Conservation (phyloP, 2,888 invertebrate species). For the Cylindroiulus punctatus region DNA sequence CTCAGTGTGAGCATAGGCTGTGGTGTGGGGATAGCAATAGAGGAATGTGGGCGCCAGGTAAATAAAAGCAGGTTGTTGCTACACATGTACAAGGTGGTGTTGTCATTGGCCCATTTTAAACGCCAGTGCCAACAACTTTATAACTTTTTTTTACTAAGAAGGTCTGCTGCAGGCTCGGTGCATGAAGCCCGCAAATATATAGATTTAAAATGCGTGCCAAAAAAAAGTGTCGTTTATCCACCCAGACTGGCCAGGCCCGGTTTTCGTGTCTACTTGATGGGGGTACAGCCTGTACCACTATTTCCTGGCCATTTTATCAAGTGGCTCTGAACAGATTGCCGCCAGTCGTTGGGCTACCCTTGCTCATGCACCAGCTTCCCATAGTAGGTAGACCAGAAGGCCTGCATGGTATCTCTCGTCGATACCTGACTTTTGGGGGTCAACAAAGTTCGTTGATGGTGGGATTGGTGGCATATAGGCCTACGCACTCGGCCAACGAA, state of each 20-base stretch:
- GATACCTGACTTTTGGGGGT: constrained; percentile 32
- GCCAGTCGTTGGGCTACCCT: constrained; percentile 26
- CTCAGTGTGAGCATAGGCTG: too few species aligned
- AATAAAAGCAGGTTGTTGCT: constrained; percentile 32
- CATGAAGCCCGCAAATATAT: background rate
- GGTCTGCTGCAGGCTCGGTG: constrained; percentile 8
- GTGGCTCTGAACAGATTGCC: constrained; percentile 1
- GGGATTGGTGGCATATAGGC: constrained; percentile 32
- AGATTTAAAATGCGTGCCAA: constrained; percentile 23
- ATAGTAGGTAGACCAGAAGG: constrained; percentile 15
- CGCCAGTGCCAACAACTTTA: constrained; percentile 31
- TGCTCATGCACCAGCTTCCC: constrained; percentile 19
- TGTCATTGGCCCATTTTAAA: constrained; percentile 44
- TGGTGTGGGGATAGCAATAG: constrained; percentile 6
- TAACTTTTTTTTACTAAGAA: constrained; percentile 7
- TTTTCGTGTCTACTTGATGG: background rate
- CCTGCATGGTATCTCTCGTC: constrained; percentile 32
- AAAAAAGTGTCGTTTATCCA: constrained; percentile 26
- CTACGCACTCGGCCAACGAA: background rate
- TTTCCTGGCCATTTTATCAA: constrained; percentile 27
- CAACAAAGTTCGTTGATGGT: constrained; percentile 26
- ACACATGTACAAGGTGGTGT: constrained; percentile 36
- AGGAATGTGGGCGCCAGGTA: constrained; percentile 20
- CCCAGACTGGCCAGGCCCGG: constrained; percentile 26
- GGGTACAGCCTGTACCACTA: constrained; percentile 32